phyloP scores from a whole-genome alignment of 2,797 vertebrate genomes.

The Lutjanus campechanus region DNA sequence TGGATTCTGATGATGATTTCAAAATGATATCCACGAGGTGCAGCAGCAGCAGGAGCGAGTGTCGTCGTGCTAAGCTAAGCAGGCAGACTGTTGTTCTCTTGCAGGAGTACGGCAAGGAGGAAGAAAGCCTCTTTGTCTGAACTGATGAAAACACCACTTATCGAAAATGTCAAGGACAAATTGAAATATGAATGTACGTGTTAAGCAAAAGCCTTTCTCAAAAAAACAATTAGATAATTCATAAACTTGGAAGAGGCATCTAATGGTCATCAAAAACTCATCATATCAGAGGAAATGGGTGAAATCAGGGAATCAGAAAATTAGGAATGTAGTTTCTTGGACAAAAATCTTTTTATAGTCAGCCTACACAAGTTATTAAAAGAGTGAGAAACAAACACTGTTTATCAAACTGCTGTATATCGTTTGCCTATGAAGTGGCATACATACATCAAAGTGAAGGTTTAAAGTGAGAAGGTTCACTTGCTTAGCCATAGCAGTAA shows the following conservation, averaged over 20 bases:
- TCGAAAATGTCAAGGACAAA: constrained; percentile 43
- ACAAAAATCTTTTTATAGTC: constrained; percentile 19
- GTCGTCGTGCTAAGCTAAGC: constrained; percentile 51
- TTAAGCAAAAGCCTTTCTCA: constrained; percentile 45
- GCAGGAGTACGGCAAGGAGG: not conserved
- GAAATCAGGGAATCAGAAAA: constrained; percentile 9
- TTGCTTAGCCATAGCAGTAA: constrained; percentile 61
- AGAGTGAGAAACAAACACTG: not conserved
- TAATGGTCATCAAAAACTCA: constrained; percentile 11
- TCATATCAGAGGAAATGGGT: constrained; percentile 25
- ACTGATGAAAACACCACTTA: constrained; percentile 55
- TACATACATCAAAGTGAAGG: constrained; percentile 54
- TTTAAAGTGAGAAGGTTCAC: constrained; percentile 60
- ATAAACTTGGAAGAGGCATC: constrained; percentile 52
- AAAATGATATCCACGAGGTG: constrained; percentile 86
- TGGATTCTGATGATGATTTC: constrained; percentile 81
- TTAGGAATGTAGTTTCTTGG: not conserved
- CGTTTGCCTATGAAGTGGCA: constrained; percentile 30
- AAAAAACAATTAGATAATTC: constrained; percentile 66
- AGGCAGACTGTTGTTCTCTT: constrained; percentile 48
- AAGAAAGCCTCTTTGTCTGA: constrained; percentile 58
- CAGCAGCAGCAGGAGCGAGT: constrained; percentile 43
- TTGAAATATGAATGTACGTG: constrained; percentile 70
- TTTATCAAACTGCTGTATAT: constrained; percentile 9
- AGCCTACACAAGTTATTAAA: not conserved